Percentiles rank a stretch among this genome's conserved stretches.
These are phyloP conservation scores for Hyles euphorbiae DNA, from an alignment of 1,140 invertebrate genomes.

Conservation along the genomic window DNA sequence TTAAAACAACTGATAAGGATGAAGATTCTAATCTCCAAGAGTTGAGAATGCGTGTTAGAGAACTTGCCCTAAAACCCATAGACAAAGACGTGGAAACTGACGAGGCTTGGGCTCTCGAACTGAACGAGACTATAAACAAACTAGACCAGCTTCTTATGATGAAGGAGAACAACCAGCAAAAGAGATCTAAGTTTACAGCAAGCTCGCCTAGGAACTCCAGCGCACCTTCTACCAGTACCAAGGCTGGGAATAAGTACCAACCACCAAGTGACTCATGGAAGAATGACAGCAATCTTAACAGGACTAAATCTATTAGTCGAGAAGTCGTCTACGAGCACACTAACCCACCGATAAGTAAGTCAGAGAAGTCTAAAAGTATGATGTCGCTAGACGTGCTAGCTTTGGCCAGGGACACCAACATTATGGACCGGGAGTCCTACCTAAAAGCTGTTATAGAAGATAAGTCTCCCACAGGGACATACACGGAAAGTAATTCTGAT, in stretches of 20 bases:
- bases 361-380: slow-evolving; percentile 66
- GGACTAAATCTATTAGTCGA: slow-evolving; percentile 54
- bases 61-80: slow-evolving; percentile 78
- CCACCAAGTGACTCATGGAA: slow-evolving; percentile 49
- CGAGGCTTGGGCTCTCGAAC: slow-evolving; percentile 78
- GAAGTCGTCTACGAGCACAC: slow-evolving; percentile 49
- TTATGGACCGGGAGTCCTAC: slow-evolving; percentile 62
- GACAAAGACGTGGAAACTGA: slow-evolving; percentile 79
- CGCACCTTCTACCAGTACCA: slow-evolving; percentile 54
- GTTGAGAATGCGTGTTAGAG: slow-evolving; percentile 76
- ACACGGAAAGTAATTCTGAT: slow-evolving; percentile 66
- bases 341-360: slow-evolving; percentile 43
- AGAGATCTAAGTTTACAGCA: slow-evolving; percentile 58
- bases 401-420: slow-evolving; percentile 55
- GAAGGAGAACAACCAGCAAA: slow-evolving; percentile 76
- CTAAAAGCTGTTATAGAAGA: slow-evolving; percentile 68
- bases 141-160: slow-evolving; percentile 80
- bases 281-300: slow-evolving; percentile 37
- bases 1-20: slow-evolving; percentile 42
- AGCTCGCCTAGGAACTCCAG: slow-evolving; percentile 53
- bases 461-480: slow-evolving; percentile 63
- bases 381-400: slow-evolving; percentile 65
- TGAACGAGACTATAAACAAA: slow-evolving; percentile 80
- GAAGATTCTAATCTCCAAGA: slow-evolving; percentile 70
- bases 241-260: slow-evolving; percentile 31